Base-by-base conservation (phyloP, 2,113 vertebrate genomes). In the Gallinago paraguaiae region DNA sequence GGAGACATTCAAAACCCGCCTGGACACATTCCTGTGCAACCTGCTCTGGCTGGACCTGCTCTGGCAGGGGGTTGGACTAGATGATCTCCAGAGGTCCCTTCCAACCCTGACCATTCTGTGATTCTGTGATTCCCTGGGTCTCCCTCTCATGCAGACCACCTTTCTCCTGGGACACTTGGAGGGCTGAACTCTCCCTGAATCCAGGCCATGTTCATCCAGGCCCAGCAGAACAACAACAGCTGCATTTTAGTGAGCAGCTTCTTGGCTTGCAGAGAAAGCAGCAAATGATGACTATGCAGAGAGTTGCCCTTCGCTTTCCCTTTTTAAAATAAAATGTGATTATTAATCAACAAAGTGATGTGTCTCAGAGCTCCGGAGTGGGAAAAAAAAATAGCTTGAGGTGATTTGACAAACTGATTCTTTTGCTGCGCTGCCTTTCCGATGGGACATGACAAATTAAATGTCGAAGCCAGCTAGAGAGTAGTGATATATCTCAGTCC, bases 321-420 rank as follows among this genome's bases (percentile, higher is more conserved):
- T 79, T 82, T 93, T 81, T 80, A 88, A 93, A 95, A 90, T 90
- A 46, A 94, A 94, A 92, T 67, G 82, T 88, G 88, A 88, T 90
- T 92, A 93, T 95, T 95, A 95, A 94, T 86, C 95, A 97, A 88
- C 86, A 67, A 90, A 95, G 20, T 88, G 72, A 86, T 70, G 90
- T 24, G 23, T 81, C 63, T 82, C 71, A 56, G 45, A 56, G 61
- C 78, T 94, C 91, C 56, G 41, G 69, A 78, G 61, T n/a, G 33
- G 48, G 10, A 35, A 93, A 94, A 74, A 39, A 93, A 81, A 83
- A 72, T 65, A 91, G 43, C 89, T 84, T 33, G 87, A 94, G 94
- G 90, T 93, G 78, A 80, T 92, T 91, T 82, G 74, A 86, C 82
- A 93, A 93, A 86, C 41, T 35, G 82, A 77, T 93, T 83, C 76